These are phyloP conservation scores for Rallus limicola DNA, from an alignment of 2,113 vertebrate species.

Conservation along the genomic window DNA sequence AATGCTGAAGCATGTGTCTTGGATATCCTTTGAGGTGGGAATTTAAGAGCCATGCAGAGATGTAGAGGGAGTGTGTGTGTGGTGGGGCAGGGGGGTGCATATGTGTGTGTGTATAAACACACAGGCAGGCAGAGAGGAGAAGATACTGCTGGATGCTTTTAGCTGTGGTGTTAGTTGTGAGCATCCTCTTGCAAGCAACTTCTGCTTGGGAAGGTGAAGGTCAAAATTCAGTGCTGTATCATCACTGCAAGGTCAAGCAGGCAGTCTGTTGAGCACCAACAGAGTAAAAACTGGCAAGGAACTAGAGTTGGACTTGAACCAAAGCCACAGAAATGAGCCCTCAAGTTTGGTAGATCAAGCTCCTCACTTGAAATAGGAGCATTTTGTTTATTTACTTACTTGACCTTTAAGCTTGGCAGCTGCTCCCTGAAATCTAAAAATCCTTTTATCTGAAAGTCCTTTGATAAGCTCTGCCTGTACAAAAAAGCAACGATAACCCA, in stretches of 20 bases:
- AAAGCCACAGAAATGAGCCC: not conserved
- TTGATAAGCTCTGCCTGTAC: not conserved
- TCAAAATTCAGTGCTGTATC: not conserved
- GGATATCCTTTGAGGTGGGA: not conserved
- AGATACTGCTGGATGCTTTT: not conserved
- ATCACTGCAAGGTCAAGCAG: not conserved
- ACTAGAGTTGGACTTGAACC: not conserved
- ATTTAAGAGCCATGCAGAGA: not conserved
- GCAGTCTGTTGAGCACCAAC: not conserved
- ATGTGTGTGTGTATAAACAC: fast-evolving
- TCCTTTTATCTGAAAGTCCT: not conserved
- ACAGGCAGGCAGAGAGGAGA: not conserved
- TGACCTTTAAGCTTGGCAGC: not conserved
- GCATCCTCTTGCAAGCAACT: not conserved
- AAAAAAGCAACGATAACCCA: not conserved
- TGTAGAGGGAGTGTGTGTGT: not conserved
- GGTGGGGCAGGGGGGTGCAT: not conserved
- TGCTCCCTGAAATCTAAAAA: not conserved
- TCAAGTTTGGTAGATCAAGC: not conserved
- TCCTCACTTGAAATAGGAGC: not conserved
- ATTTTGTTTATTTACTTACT: not conserved
- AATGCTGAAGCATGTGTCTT: not conserved
- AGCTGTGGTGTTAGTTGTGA: not conserved
- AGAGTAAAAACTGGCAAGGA: not conserved
- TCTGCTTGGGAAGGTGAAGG: not conserved